These are phyloP conservation scores for Hesperophylax magnus DNA, from an alignment of 1,140 invertebrate species.

Conservation along the genomic window DNA sequence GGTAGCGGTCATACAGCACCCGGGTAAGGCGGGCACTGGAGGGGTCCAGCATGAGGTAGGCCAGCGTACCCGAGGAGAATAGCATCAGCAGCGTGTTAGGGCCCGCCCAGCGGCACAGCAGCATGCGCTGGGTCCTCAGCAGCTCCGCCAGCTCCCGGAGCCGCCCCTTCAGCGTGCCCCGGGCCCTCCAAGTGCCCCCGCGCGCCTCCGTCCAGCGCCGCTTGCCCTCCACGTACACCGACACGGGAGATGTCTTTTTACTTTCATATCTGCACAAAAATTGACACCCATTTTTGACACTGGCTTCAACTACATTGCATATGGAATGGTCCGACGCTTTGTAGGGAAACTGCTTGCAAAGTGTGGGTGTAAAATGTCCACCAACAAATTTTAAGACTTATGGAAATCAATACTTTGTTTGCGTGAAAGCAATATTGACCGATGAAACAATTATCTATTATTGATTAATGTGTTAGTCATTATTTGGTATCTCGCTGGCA, in stretches of 20 bases:
- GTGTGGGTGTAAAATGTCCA: too few species aligned
- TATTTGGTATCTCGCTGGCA: too few species aligned
- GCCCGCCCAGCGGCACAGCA: constrained; percentile 46
- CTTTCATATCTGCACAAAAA: constrained; percentile 49
- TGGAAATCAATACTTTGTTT: too few species aligned
- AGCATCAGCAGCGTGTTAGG: constrained; percentile 43
- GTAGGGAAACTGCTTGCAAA: too few species aligned
- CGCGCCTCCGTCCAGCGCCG: constrained; percentile 42
- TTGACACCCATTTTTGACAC: too few species aligned
- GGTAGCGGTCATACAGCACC: constrained; percentile 53
- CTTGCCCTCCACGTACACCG: constrained; percentile 51
- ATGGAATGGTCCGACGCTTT: too few species aligned
- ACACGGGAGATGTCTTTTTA: constrained; percentile 46
- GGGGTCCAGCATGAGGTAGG: constrained; percentile 43
- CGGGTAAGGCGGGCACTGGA: constrained; percentile 43
- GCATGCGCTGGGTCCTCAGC: constrained; percentile 37
- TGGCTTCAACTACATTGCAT: too few species aligned
- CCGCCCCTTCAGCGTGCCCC: constrained; percentile 31
- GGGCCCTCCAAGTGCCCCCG: constrained; percentile 43
- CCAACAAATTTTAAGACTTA: too few species aligned
- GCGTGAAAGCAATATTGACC: too few species aligned
- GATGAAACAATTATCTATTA: too few species aligned
- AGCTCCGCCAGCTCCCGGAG: constrained; percentile 48
- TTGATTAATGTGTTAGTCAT: too few species aligned
- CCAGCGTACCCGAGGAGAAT: constrained; percentile 48